A percentile compares a stretch with the other conserved stretches of the same genome.
These are phyloP conservation scores for Pterocles gutturalis DNA, from an alignment of 2,113 vertebrate species.

Conservation along the genomic window DNA sequence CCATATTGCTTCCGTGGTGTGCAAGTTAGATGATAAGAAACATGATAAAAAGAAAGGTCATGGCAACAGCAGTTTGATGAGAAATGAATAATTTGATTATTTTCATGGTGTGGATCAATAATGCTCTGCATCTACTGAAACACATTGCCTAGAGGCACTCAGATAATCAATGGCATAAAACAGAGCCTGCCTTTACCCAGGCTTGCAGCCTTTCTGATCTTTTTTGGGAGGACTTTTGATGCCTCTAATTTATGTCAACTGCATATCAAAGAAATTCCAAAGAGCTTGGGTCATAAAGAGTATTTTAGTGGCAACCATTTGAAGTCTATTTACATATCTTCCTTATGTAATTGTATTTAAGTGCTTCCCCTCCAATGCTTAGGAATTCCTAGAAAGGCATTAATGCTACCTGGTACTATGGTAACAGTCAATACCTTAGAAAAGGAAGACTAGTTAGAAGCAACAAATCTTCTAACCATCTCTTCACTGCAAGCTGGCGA, in stretches of 20 bases:
- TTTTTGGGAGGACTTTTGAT: slow-evolving; percentile 80
- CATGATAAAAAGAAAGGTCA: slow-evolving; percentile 66
- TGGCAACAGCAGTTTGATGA: slow-evolving; percentile 73
- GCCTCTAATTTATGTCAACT: slow-evolving; percentile 89
- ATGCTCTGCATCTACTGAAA: slow-evolving; percentile 74
- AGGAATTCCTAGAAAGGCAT: neutral
- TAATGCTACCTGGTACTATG: neutral
- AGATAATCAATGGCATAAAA: slow-evolving; percentile 86
- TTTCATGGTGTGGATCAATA: slow-evolving; percentile 87
- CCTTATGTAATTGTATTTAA: slow-evolving; percentile 38
- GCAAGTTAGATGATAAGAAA: slow-evolving; percentile 39
- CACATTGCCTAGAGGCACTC: slow-evolving; percentile 80
- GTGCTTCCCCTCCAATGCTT: neutral
- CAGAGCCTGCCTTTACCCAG: slow-evolving; percentile 74
- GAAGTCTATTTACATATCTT: slow-evolving; percentile 75
- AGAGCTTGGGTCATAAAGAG: slow-evolving; percentile 78
- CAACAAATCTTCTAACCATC: neutral
- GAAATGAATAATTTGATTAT: slow-evolving; percentile 91
- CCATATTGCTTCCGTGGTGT: slow-evolving; percentile 18
- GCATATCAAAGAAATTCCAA: slow-evolving; percentile 91
- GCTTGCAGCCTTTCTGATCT: slow-evolving; percentile 83
- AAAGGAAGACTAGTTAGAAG: neutral
- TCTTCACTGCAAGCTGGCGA: neutral
- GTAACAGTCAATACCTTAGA: neutral
- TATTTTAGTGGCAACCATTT: slow-evolving; percentile 75